These are phyloP conservation scores for Dryobota labecula DNA, from an alignment of 2,888 invertebrate species.

Conservation along the genomic window DNA sequence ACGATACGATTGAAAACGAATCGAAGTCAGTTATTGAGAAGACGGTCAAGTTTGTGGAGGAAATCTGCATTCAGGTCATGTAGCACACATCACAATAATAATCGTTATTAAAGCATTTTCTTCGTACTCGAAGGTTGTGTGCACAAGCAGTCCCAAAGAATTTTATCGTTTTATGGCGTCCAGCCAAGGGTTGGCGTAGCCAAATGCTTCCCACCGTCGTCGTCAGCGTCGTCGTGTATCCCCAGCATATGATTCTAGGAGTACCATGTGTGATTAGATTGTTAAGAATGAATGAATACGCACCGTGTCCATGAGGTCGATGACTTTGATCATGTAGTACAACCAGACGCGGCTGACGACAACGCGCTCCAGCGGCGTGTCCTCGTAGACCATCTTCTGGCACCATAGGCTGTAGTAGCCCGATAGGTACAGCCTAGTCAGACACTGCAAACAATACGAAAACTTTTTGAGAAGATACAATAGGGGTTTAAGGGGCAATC, in stretches of 20 bases:
- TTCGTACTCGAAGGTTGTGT: no score
- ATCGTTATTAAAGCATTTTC: no score
- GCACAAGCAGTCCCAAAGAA: not conserved
- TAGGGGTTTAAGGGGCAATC: not conserved
- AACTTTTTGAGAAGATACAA: not conserved
- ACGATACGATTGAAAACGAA: no score
- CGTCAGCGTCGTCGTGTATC: not conserved
- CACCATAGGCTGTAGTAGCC: slow-evolving; percentile 88
- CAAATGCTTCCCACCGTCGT: not conserved
- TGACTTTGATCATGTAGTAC: slow-evolving; percentile 86
- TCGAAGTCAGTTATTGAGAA: no score
- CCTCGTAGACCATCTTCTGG: slow-evolving; percentile 84
- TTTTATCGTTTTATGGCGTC: not conserved
- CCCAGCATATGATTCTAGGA: not conserved
- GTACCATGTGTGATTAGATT: not conserved
- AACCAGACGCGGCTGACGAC: slow-evolving; percentile 83
- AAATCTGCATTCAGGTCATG: no score
- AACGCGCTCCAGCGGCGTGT: slow-evolving; percentile 81
- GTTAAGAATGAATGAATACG: slow-evolving; percentile 28
- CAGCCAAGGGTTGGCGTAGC: not conserved
- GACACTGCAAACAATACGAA: slow-evolving; percentile 76
- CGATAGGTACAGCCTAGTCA: slow-evolving; percentile 79
- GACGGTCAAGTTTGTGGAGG: no score
- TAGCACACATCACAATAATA: no score
- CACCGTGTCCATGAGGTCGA: slow-evolving; percentile 88